Percentiles rank a stretch among this genome's conserved stretches.
Conservation (phyloP, 2,113 vertebrate genomes). For the Narcine bancroftii region DNA sequence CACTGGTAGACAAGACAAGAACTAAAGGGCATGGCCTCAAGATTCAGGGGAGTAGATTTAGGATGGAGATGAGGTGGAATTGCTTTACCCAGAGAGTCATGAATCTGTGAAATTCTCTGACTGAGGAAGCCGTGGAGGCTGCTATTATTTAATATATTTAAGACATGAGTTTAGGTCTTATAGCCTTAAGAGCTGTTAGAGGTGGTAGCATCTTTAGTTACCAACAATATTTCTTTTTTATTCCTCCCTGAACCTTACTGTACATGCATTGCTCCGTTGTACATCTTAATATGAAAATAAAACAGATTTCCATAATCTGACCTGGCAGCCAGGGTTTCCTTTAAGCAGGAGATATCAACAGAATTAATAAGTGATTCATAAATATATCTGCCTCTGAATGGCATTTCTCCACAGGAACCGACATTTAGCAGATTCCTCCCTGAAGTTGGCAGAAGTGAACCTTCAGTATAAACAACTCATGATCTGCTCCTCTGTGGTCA, state of each 20-base stretch:
- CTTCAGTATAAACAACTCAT: background rate
- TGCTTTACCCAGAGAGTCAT: no score
- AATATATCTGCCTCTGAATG: background rate
- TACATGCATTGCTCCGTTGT: background rate
- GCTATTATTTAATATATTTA: no score
- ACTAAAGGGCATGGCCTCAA: no score
- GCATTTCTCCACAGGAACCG: background rate
- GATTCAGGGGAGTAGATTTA: no score
- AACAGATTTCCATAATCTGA: background rate
- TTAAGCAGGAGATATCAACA: slow-evolving; percentile 18
- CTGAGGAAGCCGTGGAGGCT: no score
- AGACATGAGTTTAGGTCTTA: background rate
- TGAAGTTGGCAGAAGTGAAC: background rate
- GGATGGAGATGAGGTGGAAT: no score
- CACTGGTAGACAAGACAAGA: no score
- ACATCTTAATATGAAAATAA: background rate
- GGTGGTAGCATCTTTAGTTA: background rate
- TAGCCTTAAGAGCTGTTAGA: background rate
- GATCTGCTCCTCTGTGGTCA: background rate
- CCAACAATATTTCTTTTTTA: background rate
- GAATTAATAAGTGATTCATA: slow-evolving; percentile 30
- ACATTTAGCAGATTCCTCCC: background rate
- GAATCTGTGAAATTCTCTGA: no score
- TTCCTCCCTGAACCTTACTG: background rate
- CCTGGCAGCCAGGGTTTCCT: background rate